Evolutionary conservation across 2,113 vertebrate species (phyloP), one percentile per base, ranked within the genome.

Genomic region (Cavia aperea): DNA sequence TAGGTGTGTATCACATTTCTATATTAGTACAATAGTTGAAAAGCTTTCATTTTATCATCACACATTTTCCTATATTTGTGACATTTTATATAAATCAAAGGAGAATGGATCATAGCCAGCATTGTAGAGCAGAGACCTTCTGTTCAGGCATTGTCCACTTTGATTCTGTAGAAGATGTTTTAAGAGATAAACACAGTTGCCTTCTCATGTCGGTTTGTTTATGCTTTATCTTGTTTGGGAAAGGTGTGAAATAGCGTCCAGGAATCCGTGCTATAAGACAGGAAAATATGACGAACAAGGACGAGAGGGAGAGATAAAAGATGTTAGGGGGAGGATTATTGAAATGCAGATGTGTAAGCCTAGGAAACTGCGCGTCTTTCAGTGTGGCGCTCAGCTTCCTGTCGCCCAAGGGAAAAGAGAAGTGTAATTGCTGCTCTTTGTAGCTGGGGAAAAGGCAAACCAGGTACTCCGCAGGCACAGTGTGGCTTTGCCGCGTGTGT

Each of bases 61-160:
- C 66, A 90, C 33, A 14, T 43, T 51, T 77, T 92, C n/a, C 88
- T 51, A 36, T 83, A 18, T 83, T 46, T 75, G 39, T 73, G 43
- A 13, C 51, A 87, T 91, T 94, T 90, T 66, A 36, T 94, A 8
- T 62, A 36, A 89, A 14, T 93, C n/a, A 75, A 91, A 86, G 73
- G 14, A 68, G 36, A 51, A 62, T 86, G 84, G 94, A 49, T 63
- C 10, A 14, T 65, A 15, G 36, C 7, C 81, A 60, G 78, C 86
- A 84, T 94, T 81, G 70, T 49, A 85, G 63, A 60, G 11, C 81
- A 9, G 49, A 63, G 90, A 70, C 49, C 70, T 86, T 89, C 89
- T 51, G 1, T 58, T 88, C 9, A 88, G 72, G 77, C 62, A 66
- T 23, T 84, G 94, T 89, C 62, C 86, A 78, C 62, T 87, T 88